Base-by-base conservation (phyloP, 1,140 invertebrate genomes). In the Drosophila lini region DNA sequence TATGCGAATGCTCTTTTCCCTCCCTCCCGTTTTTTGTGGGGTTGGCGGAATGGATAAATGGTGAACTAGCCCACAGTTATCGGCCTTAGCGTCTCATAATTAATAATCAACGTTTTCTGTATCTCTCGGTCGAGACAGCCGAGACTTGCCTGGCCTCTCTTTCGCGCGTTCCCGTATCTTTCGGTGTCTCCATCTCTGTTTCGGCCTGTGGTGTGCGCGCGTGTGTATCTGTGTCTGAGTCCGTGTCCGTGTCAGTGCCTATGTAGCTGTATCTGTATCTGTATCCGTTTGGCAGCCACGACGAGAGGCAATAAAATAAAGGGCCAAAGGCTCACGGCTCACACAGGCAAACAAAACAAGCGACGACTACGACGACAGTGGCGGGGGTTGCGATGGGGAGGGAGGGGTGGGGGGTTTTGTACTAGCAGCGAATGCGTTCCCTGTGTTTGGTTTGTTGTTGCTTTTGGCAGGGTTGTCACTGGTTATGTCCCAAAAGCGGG, bases 81-180 rank as follows among this genome's bases (percentile, higher is more conserved):
- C 76, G 78, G 78, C 59, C 79, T 68, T 79, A 82, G 76, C 64
- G 76, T 59, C 81, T 83, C 62, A 89, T 88, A 88, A 88, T 88
- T 88, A 83, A 89, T 88, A 86, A 86, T 83, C 76, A 80, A 83
- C 68, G 76, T 82, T 77, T 71, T 88, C 70, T 79, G 83, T 88
- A 88, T 82, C 64, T 81, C 71, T 71, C 44, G n/a, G 34, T 28
- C 48, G 48, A 34, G 50, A 15, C 50, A 34, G 50, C 16, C 32
- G 32, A 53, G 32, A 34, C 44, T 25, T 16, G 16, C 36, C 57
- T 13, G 44, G 44, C 22, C 16, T 42, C 62, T 69, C 19, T 58
- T 25, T 16, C 32, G 19, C 45, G 36, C 36, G 13, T 32, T 69
- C 40, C 67, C 52, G 52, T 55, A 55, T 55, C 52, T 38, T 38